Percentiles rank a stretch among this genome's conserved stretches.
Evolutionary conservation across 2,888 invertebrate species (phyloP).

Genomic region (Reticulitermes lucifugus): DNA sequence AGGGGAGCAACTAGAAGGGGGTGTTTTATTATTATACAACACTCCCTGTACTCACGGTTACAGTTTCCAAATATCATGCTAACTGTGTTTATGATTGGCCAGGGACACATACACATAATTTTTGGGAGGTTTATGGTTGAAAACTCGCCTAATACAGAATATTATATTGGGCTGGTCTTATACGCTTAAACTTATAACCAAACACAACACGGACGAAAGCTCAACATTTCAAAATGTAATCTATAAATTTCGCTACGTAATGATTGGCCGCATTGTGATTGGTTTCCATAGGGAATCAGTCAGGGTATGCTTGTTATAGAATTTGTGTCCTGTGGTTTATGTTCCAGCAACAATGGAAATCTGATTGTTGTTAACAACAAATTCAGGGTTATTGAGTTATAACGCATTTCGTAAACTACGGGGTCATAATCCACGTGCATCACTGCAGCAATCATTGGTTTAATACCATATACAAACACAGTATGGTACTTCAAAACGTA

Average conservation of each 20-base stretch:
- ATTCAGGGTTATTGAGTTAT: conserved; percentile 15
- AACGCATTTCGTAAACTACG: conserved; percentile 18
- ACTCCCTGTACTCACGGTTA: conserved; percentile 1
- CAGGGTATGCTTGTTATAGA: conserved; percentile 14
- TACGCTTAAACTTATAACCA: neutral
- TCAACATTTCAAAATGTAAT: conserved; percentile 28
- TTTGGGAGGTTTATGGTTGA: conserved; percentile 2
- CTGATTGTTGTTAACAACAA: conserved; percentile 29
- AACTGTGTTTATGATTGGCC: conserved; percentile 38
- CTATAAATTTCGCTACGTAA: neutral
- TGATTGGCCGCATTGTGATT: conserved; percentile 40
- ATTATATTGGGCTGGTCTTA: conserved; percentile 14
- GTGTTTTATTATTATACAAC: conserved; percentile 29
- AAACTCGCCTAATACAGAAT: conserved; percentile 1
- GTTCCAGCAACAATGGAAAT: conserved; percentile 12
- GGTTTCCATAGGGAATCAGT: conserved; percentile 27
- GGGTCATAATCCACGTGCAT: neutral
- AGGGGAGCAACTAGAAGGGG: neutral
- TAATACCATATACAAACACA: neutral
- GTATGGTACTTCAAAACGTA: neutral
- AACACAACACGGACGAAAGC: neutral
- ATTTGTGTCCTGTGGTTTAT: conserved; percentile 28
- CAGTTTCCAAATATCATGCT: conserved; percentile 37
- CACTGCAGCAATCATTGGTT: neutral
- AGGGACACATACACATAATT: conserved; percentile 7